Evolutionary conservation across 2,113 vertebrate genomes (phyloP).

Genomic region (Spea multiplicata): DNA sequence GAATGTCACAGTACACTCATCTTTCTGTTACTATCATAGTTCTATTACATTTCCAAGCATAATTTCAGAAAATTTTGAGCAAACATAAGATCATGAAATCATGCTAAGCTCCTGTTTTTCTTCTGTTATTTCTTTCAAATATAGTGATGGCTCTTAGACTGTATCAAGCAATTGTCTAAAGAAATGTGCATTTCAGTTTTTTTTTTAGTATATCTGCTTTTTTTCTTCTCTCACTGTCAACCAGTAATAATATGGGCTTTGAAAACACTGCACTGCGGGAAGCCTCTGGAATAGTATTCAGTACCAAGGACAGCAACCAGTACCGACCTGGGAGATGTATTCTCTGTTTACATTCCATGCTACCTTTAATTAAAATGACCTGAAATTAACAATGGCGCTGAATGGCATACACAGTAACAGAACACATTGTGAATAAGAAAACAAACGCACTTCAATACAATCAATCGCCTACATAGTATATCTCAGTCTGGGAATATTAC

Average conservation of each 20-base stretch:
- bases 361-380: constrained; percentile 39
- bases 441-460: not conserved
- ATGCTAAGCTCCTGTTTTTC: not conserved
- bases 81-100: constrained; percentile 1
- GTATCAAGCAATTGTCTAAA: constrained; percentile 22
- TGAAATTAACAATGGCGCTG: constrained; percentile 7
- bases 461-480: not conserved
- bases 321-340: constrained; percentile 33
- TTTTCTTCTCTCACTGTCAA: constrained; percentile 22
- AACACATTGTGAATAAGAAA: not conserved
- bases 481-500: not conserved
- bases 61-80: constrained; percentile 31
- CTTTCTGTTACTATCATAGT: constrained; percentile 41
- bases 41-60: constrained; percentile 28
- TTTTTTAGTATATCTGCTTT: constrained; percentile 23
- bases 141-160: constrained; percentile 4
- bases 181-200: constrained; percentile 12
- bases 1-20: constrained; percentile 51
- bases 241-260: constrained; percentile 38
- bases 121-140: constrained; percentile 13
- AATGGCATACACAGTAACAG: not conserved
- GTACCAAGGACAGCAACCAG: constrained; percentile 46
- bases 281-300: constrained; percentile 33
- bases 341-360: constrained; percentile 27
- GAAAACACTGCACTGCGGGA: constrained; percentile 46